Base-by-base conservation (phyloP, 2,888 invertebrate genomes). In the Sphinx pinastri region DNA sequence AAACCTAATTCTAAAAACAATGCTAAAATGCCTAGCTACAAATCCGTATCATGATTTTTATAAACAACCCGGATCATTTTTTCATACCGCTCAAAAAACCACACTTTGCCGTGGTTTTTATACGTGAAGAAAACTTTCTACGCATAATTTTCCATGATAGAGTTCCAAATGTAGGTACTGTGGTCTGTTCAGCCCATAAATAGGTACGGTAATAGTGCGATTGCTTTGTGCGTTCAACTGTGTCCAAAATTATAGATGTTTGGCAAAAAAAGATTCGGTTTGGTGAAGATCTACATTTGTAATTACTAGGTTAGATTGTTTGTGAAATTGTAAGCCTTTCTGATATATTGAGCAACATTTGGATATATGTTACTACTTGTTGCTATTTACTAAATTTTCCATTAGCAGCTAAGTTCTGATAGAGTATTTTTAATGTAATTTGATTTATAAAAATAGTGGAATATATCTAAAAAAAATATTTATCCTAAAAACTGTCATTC, bases 81-180 rank as follows among this genome's bases (percentile, higher is more conserved):
- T n/a, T n/a, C n/a, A n/a, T 25, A 25, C 1, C 25, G 25, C 25
- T 25, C 25, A 25, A 25, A 25, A 25, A 16, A 63, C 47, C 60
- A 63, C 47, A 47, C 47, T 63, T 49, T 47, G 16, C 47, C 60
- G 47, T 63, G 16, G 47, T 60, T 60, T 63, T 63, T 63, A 47
- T 47, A 19, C 60, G 47, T 12, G 60, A 16, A n/a, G 60, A 16
- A n/a, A 63, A 63, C 47, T 63, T 63, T 63, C 60, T 63, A 47
- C 60, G 60, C 47, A 63, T 63, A 47, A 19, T 63, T 47, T 63
- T 63, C 16, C 60, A 63, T n/a, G 60, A 45, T n/a, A 59, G n/a
- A 63, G 60, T 49, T 60, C 47, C 47, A 19, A 60, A 60, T 58
- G 58, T n/a, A n/a, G n/a, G n/a, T 16, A 16, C 60, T 45, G 60